Evolutionary conservation across 2,888 invertebrate genomes (phyloP), one percentile per base, ranked within the genome.

Genomic region (Aquatica leii): DNA sequence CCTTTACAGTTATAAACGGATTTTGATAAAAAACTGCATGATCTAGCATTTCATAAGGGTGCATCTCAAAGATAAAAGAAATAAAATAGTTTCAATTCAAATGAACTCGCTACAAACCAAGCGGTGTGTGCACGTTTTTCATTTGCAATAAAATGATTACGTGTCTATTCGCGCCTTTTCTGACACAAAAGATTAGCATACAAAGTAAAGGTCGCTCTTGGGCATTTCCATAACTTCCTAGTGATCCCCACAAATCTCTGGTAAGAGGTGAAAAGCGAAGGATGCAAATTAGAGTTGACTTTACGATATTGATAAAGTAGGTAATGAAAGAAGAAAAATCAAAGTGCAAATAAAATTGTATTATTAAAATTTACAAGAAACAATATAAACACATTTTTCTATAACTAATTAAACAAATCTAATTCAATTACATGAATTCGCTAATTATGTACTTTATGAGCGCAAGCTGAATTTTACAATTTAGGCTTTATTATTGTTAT

Each of bases 101-200:
- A 65, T 61, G 58, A 65, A 58, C 57, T 43, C 21, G 18, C 15
- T 64, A 60, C 59, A 59, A 64, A 64, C 59, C 41, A 41, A 53
- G 54, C 40, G 49, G 48, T 18, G 64, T 34, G 55, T 71, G 62
- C 72, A 69, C 71, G 72, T 71, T 73, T 71, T 72, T 74, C 71
- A 73, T 71, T 72, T 70, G 74, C 71, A 72, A 74, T 74, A 73
- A 74, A 74, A 74, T 73, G 70, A 71, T 74, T 73, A 71, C 72
- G 69, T 71, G 70, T 68, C 67, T 68, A 70, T 71, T 61, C 48
- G 43, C 40, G 49, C 51, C 46, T 63, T 62, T 63, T 68, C 56
- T 21, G 37, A 48, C 58, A 34, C 53, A 21, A 58, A 55, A 62
- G 62, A 72, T 72, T 72, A 72, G 68, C 70, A 72, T 72, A 70